phyloP scores from a whole-genome alignment of 2,113 vertebrate species.

The Campylomormyrus numenius region DNA sequence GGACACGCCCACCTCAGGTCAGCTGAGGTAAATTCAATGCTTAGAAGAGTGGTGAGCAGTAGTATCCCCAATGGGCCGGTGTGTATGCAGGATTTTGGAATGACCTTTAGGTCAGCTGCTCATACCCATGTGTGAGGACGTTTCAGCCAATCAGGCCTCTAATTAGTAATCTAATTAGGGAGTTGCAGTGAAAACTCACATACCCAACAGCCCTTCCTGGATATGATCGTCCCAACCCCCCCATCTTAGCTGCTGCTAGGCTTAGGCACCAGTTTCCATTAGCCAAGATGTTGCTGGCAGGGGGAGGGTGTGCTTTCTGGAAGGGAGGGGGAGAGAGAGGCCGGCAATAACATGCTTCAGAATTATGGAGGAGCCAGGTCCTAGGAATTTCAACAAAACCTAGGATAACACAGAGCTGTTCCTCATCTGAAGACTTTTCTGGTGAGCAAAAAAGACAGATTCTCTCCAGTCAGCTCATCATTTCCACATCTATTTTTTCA shows the following conservation, averaged over 20 bases:
- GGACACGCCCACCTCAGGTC: background rate
- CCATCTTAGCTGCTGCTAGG: background rate
- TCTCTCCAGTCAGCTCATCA: background rate
- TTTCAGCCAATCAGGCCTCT: background rate
- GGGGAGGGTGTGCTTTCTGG: background rate
- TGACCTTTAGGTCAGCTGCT: background rate
- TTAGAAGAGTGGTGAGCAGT: background rate
- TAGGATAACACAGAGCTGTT: background rate
- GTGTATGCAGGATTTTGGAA: background rate
- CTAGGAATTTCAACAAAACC: background rate
- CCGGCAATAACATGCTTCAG: background rate
- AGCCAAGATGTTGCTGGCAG: background rate
- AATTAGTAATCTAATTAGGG: background rate
- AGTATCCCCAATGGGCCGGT: background rate
- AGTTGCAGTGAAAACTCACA: background rate
- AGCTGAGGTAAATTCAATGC: background rate
- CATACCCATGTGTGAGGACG: background rate
- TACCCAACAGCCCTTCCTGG: background rate
- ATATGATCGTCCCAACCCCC: background rate
- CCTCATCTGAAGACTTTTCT: background rate
- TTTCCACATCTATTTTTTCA: background rate
- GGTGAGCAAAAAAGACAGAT: background rate
- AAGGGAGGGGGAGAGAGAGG: background rate
- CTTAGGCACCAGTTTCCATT: background rate
- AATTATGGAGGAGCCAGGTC: background rate